Evolutionary conservation across 2,797 vertebrate genomes (phyloP), one percentile per base, ranked within the genome.

Genomic region (Cryptoblepharus egeriae): DNA sequence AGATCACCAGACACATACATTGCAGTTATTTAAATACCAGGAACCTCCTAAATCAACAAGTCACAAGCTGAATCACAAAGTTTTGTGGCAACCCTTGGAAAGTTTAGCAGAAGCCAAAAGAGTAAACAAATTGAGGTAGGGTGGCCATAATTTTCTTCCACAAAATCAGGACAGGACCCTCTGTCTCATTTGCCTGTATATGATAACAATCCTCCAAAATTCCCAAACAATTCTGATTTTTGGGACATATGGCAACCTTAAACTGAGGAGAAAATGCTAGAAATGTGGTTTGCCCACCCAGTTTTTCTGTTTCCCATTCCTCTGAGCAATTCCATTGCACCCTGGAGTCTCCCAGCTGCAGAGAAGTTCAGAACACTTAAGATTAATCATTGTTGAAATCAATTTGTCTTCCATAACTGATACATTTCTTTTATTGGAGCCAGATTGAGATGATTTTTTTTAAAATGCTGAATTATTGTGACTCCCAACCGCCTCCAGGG

Each of bases 91-190:
- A 86, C 83, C 68, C 82, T 84, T 87, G 86, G 79, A 76, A 85
- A 80, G 86, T 77, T 85, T 71, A 87, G 82, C 63, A 68, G 87
- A 75, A 82, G 78, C 81, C 0, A 1, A 83, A 87, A 85, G 85
- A 86, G 71, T 86, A 87, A 89, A 87, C 79, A 85, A 90, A 87
- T n/a, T 85, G 85, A n/a, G n/a, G n/a, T n/a, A n/a, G n/a, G n/a
- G n/a, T n/a, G n/a, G n/a, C n/a, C n/a, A n/a, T n/a, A n/a, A n/a
- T n/a, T n/a, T n/a, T n/a, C n/a, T n/a, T n/a, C n/a, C n/a, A n/a
- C n/a, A n/a, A n/a, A n/a, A n/a, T n/a, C n/a, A n/a, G n/a, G n/a
- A n/a, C n/a, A n/a, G n/a, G n/a, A n/a, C n/a, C n/a, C n/a, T n/a
- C n/a, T n/a, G n/a, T n/a, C n/a, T n/a, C n/a, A n/a, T n/a, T n/a